These are phyloP conservation scores for Auanema sp. DNA, from an alignment of 2,888 invertebrate genomes.

Conservation along the genomic window DNA sequence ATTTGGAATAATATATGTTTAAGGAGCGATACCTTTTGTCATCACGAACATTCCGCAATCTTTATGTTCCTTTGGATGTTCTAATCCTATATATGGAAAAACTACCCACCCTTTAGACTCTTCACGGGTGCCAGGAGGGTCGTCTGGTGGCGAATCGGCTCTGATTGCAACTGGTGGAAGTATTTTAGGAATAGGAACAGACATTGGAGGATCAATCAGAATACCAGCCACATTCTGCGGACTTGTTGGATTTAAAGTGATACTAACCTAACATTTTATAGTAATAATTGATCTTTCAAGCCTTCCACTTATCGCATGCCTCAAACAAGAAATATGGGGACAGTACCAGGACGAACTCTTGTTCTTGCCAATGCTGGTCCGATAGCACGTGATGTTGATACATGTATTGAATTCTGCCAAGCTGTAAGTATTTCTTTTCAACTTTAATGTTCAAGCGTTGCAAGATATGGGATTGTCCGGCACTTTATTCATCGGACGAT, in stretches of 20 bases:
- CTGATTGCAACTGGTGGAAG: constrained; percentile 67
- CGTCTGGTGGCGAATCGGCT: constrained; percentile 67
- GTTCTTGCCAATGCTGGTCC: constrained; percentile 54
- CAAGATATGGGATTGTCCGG: too few species aligned
- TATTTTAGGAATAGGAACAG: constrained; percentile 67
- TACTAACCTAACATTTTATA: neutral
- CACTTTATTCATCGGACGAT: constrained; percentile 31
- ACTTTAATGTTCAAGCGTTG: too few species aligned
- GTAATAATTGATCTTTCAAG: neutral
- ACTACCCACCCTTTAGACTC: constrained; percentile 26
- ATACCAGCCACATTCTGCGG: constrained; percentile 69
- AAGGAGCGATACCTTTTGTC: constrained; percentile 68
- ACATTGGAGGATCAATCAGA: constrained; percentile 68
- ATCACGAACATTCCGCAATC: constrained; percentile 66
- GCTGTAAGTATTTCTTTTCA: neutral
- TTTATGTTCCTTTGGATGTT: constrained; percentile 58
- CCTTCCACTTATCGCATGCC: constrained; percentile 23
- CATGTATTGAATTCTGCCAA: constrained; percentile 37
- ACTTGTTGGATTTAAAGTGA: constrained; percentile 34
- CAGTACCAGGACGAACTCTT: constrained; percentile 48
- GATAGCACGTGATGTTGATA: constrained; percentile 44
- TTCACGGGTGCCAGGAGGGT: constrained; percentile 66
- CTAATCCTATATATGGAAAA: constrained; percentile 65
- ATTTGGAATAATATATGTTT: constrained; percentile 3
- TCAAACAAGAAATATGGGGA: constrained; percentile 36